Conservation (phyloP, 2,797 vertebrate genomes). For the Erpetoichthys calabaricus region DNA sequence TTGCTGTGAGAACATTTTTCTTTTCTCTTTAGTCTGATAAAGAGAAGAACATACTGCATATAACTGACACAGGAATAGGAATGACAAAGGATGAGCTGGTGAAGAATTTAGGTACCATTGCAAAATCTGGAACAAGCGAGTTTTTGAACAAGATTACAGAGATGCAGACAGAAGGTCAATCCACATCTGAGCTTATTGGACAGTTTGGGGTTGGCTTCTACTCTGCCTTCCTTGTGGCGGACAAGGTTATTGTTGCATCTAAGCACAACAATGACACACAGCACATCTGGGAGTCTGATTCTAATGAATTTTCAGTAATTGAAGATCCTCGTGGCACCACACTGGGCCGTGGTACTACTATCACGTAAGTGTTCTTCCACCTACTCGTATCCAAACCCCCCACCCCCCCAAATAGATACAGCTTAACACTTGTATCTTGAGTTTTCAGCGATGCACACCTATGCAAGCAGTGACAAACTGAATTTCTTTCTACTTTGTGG, state of each 20-base stretch:
- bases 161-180: conserved; percentile 74
- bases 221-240: conserved; percentile 92
- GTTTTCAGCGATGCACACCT: no score
- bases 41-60: conserved; percentile 94
- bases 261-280: conserved; percentile 95
- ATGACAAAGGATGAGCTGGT: conserved; percentile 94
- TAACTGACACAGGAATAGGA: conserved; percentile 92
- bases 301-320: conserved; percentile 84
- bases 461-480: no score
- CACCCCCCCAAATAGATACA: no score
- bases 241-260: conserved; percentile 89
- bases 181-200: conserved; percentile 90
- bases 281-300: conserved; percentile 97
- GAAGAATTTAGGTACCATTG: conserved; percentile 92
- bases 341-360: conserved; percentile 81
- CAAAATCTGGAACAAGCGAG: conserved; percentile 95
- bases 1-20: not conserved
- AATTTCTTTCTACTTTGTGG: no score
- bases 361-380: conserved; percentile 77
- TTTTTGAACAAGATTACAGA: conserved; percentile 90
- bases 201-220: conserved; percentile 98
- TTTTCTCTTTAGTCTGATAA: conserved; percentile 71
- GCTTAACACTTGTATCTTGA: no score
- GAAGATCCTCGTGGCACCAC: conserved; percentile 85
- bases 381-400: no score